Evolutionary conservation across 2,888 invertebrate species (phyloP), one percentile per base, ranked within the genome.

Genomic region (Scaptomyza tumidula): DNA sequence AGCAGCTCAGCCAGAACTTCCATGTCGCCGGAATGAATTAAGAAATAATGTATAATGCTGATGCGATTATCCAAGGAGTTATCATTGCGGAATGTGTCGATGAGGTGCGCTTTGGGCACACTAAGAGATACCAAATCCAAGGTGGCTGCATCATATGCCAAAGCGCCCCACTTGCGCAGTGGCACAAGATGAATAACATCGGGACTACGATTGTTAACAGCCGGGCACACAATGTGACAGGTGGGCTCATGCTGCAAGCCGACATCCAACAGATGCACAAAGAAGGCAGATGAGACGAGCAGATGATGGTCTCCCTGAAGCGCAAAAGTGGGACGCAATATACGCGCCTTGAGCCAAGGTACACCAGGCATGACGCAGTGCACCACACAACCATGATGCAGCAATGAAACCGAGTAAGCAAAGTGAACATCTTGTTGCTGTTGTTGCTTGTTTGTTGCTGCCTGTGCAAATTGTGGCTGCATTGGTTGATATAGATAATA

Each of bases 181-280:
- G 96, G 95, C 0, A 96, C 95, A n/a, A 96, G 92, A 75, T 95
- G 94, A 0, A 94, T 94, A 2, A 92, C 73, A 24, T 83, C 66
- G 1, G 90, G 87, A 52, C 90, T 85, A 9, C 91, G 91, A 43
- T 94, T 94, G 66, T 92, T 91, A 0, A 64, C 60, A 0, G 94
- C 93, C 0, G 96, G 94, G 16, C 95, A 93, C 0, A 96, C 94
- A 56, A 97, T 94, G 88, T 97, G 96, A 81, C 96, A 96, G 80
- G 95, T 95, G 0, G 97, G 97, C 90, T 97, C 97, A 91, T 97
- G 97, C 83, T 94, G 94, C 10, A 95, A 93, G 4, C 97, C 96
- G 50, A 97, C 95, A 92, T 98, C 98, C 57, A 98, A 93, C 29
- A 98, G 92, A 89, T 98, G 97, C 0, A 96, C 95, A 92, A 97